Conservation (phyloP, 2,888 invertebrate species). For the Octonoba sinensis region DNA sequence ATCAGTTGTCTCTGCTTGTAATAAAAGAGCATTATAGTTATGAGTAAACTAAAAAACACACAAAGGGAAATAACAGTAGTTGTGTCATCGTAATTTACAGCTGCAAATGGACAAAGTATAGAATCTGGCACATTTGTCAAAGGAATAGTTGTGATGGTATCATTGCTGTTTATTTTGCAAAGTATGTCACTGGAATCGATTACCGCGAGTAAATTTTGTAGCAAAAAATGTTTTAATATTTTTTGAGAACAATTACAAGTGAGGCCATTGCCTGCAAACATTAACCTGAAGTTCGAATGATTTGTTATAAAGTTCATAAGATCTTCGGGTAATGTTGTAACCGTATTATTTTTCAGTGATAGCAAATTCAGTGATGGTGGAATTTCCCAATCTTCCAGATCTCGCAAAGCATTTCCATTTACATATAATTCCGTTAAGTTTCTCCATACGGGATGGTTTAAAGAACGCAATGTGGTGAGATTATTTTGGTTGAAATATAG, state of each 20-base stretch:
- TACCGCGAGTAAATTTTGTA: conserved; percentile 7
- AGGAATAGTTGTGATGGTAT: conserved; percentile 13
- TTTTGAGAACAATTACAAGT: conserved; percentile 32
- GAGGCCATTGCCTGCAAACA: conserved; percentile 24
- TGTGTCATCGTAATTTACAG: conserved; percentile 13
- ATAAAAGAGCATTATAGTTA: conserved; percentile 63
- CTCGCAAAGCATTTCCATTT: conserved; percentile 34
- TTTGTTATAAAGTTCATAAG: conserved; percentile 18
- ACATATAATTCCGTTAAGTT: conserved; percentile 41
- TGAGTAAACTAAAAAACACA: conserved; percentile 42
- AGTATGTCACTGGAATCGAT: conserved; percentile 32
- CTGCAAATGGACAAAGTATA: conserved; percentile 12
- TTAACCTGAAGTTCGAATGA: conserved; percentile 19
- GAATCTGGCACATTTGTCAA: conserved; percentile 24
- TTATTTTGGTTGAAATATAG: conserved; percentile 45
- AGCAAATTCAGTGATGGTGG: conserved; percentile 29
- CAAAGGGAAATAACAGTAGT: conserved; percentile 43
- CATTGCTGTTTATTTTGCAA: conserved; percentile 53
- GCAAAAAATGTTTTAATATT: conserved; percentile 36
- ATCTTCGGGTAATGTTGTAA: conserved; percentile 7
- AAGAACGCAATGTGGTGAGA: neutral
- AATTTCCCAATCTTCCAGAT: conserved; percentile 29
- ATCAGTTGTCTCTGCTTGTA: conserved; percentile 66
- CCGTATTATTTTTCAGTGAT: conserved; percentile 23
- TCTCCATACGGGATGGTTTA: conserved; percentile 19